These are phyloP conservation scores for Periophthalmus magnuspinnatus DNA, from an alignment of 2,797 vertebrate species.

Conservation along the genomic window DNA sequence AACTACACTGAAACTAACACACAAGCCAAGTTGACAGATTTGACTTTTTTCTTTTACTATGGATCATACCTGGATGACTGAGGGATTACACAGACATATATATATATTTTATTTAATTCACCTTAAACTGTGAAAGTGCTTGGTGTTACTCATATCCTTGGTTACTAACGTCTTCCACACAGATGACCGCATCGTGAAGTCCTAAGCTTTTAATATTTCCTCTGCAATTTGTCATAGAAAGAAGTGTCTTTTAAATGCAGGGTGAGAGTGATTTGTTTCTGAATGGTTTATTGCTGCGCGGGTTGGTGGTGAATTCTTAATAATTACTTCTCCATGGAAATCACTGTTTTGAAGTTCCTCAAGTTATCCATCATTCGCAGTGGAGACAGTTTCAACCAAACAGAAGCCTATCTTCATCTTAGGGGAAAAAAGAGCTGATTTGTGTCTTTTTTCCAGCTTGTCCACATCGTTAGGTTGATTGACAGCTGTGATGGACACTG, in stretches of 20 bases:
- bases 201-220: background rate
- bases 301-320: conserved; percentile 2
- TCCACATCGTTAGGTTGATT: conserved; percentile 42
- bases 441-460: conserved; percentile 24
- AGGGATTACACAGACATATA: too few relatives aligned
- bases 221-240: background rate
- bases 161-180: background rate
- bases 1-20: too few relatives aligned
- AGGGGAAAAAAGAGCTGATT: conserved; percentile 10
- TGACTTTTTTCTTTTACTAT: too few relatives aligned
- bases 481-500: conserved; percentile 43
- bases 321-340: conserved; percentile 8
- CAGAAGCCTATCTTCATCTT: background rate
- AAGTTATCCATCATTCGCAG: conserved; percentile 7
- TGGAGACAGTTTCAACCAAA: conserved; percentile 6
- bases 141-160: background rate
- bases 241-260: conserved; percentile 1
- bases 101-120: background rate
- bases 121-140: background rate
- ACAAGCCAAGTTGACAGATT: too few relatives aligned
- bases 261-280: background rate
- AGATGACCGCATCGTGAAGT: background rate
- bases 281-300: background rate
- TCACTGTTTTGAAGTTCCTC: background rate
- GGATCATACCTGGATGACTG: too few relatives aligned